These are phyloP conservation scores for Capitulum mitella DNA, from an alignment of 2,888 invertebrate genomes.

Conservation along the genomic window DNA sequence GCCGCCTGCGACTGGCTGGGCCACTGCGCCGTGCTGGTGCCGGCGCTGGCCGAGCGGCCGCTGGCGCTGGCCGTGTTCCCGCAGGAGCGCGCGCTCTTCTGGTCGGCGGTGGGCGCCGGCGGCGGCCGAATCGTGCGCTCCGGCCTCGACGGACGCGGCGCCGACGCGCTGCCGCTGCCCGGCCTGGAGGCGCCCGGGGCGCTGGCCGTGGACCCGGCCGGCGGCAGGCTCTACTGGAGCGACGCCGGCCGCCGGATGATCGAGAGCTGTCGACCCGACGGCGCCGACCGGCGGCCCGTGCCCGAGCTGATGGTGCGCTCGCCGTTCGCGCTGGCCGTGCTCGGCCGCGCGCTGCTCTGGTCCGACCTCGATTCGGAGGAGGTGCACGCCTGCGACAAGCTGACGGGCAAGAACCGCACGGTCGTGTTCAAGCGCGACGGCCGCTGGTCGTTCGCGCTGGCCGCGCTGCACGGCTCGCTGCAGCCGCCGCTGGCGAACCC, in stretches of 20 bases:
- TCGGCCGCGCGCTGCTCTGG: slow-evolving; percentile 31
- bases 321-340: slow-evolving; percentile 32
- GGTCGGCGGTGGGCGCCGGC: not conserved
- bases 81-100: not conserved
- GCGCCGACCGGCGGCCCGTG: slow-evolving; percentile 19
- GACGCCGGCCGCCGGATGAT: not conserved
- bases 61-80: slow-evolving; percentile 6
- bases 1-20: slow-evolving; percentile 10
- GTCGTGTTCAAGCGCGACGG: slow-evolving; percentile 18
- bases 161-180: not conserved
- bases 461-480: slow-evolving; percentile 30
- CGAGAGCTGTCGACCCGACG: slow-evolving; percentile 13
- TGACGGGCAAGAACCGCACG: slow-evolving; percentile 28
- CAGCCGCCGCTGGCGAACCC: slow-evolving; percentile 32
- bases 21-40: slow-evolving; percentile 11
- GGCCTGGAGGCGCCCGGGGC: not conserved
- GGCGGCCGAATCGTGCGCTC: not conserved
- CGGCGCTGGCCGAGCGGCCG: not conserved
- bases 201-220: slow-evolving; percentile 2
- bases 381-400: slow-evolving; percentile 32
- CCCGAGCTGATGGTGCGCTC: not conserved
- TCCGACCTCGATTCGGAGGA: slow-evolving; percentile 28
- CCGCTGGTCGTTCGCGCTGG: slow-evolving; percentile 27
- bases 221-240: not conserved
- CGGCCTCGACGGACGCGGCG: not conserved